These are phyloP conservation scores for Eriosoma lanigerum DNA, from an alignment of 1,140 invertebrate species.

Conservation along the genomic window DNA sequence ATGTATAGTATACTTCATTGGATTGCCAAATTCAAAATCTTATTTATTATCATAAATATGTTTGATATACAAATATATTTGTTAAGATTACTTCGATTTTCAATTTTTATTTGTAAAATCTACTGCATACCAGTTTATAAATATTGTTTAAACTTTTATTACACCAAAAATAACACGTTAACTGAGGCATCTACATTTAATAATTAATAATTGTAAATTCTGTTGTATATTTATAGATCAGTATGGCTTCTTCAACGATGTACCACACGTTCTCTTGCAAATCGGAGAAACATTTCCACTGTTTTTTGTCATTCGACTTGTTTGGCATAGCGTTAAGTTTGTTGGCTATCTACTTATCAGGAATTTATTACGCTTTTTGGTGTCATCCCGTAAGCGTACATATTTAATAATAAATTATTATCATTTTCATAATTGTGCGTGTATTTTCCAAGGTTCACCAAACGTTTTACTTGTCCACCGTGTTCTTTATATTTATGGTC, in stretches of 20 bases:
- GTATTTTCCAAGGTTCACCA: constrained; percentile 18
- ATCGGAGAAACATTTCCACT: constrained; percentile 82
- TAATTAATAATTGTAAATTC: background rate
- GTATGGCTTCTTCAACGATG: constrained; percentile 87
- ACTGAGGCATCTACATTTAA: too few species aligned
- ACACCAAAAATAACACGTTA: too few species aligned
- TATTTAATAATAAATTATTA: too few species aligned
- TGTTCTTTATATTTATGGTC: constrained; percentile 74
- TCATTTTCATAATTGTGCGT: background rate
- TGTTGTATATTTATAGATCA: constrained; percentile 68
- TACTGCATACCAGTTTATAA: too few species aligned
- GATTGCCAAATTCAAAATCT: too few species aligned
- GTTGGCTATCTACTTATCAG: constrained; percentile 90
- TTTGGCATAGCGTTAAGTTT: constrained; percentile 91
- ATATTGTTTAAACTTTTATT: too few species aligned
- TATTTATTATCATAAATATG: too few species aligned
- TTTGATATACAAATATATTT: too few species aligned
- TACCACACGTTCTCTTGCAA: constrained; percentile 94
- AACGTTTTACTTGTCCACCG: constrained; percentile 77
- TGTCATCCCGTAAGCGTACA: constrained; percentile 75
- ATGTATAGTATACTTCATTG: too few species aligned
- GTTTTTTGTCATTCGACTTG: constrained; percentile 87
- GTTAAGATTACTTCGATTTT: background rate
- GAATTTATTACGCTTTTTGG: constrained; percentile 96
- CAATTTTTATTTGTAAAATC: too few species aligned